These are phyloP conservation scores for Euzetes globulus DNA, from an alignment of 2,888 invertebrate genomes.

Conservation along the genomic window DNA sequence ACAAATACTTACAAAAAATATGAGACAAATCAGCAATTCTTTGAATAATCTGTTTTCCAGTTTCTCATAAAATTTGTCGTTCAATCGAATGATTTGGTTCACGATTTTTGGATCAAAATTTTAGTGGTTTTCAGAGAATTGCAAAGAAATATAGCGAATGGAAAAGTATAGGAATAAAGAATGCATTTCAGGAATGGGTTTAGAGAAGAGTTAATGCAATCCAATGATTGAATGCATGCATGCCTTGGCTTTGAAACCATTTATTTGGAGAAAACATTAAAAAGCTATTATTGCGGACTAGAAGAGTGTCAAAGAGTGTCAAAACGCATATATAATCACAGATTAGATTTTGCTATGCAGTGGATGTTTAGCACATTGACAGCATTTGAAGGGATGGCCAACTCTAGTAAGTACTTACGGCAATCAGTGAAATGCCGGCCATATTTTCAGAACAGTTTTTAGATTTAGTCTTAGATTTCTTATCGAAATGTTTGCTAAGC, in stretches of 20 bases:
- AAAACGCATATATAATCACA: neutral
- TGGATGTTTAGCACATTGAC: neutral
- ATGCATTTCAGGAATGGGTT: neutral
- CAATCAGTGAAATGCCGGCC: conserved; percentile 47
- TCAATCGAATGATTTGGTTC: neutral
- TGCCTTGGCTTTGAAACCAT: neutral
- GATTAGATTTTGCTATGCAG: neutral
- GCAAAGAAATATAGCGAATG: neutral
- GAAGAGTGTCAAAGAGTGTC: neutral
- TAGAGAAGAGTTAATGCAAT: neutral
- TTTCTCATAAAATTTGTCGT: conserved; percentile 2
- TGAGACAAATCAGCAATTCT: neutral
- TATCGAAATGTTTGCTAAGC: conserved; percentile 47
- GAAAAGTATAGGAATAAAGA: neutral
- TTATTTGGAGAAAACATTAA: conserved; percentile 2
- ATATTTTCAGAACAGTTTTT: conserved; percentile 44
- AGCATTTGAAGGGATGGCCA: neutral
- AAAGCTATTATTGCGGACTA: conserved; percentile 26
- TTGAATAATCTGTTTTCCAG: neutral
- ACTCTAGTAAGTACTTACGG: conserved; percentile 44
- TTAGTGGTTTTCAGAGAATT: neutral
- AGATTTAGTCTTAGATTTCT: conserved; percentile 43
- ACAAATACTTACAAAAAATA: neutral
- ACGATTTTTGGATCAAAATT: neutral
- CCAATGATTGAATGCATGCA: conserved; percentile 6